A percentile compares a stretch with the other conserved stretches of the same genome.
These are phyloP conservation scores for Pterocles gutturalis DNA, from an alignment of 2,113 vertebrate genomes.

Conservation along the genomic window DNA sequence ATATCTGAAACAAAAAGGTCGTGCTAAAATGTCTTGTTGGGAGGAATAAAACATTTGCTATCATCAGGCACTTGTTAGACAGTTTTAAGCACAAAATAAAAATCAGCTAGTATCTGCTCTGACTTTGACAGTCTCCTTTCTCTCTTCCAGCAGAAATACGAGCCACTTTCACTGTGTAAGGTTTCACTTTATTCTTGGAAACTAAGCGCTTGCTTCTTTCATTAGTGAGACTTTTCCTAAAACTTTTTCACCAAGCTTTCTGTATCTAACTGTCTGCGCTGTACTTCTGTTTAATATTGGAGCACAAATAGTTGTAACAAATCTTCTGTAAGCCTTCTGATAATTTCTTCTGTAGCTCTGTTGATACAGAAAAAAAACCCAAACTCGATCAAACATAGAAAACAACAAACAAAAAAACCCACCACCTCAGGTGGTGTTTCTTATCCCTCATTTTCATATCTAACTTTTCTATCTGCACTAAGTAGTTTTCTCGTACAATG, in stretches of 20 bases:
- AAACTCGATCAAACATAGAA: neutral
- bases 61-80: neutral
- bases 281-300: neutral
- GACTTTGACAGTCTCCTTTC: neutral
- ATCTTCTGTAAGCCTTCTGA: neutral
- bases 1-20: neutral
- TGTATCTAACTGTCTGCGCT: neutral
- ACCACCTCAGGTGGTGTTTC: neutral
- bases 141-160: neutral
- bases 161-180: neutral
- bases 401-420: neutral
- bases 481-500: neutral
- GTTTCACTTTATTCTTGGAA: neutral
- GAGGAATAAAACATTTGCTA: neutral
- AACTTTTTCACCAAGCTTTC: neutral
- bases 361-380: neutral
- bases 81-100: neutral
- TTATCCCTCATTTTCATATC: neutral
- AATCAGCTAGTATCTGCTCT: neutral
- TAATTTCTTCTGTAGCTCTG: neutral
- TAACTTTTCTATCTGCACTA: neutral
- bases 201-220: neutral
- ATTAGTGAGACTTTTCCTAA: neutral
- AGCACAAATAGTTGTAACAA: neutral
- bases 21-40: neutral